A percentile compares a stretch with the other conserved stretches of the same genome.
Conservation (phyloP, 1,140 invertebrate species). For the Nebria ingens region DNA sequence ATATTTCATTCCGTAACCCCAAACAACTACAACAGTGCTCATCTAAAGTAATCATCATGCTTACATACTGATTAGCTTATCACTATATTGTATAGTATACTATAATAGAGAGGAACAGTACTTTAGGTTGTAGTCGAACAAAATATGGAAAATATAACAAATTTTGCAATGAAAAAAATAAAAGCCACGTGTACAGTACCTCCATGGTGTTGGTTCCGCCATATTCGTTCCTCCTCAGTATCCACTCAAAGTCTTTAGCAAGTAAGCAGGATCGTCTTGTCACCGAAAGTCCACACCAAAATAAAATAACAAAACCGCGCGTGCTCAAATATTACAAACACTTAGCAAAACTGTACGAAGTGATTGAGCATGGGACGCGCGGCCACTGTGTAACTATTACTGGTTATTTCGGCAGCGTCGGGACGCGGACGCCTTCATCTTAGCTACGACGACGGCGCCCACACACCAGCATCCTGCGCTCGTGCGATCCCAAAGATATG, state of each 20-base stretch:
- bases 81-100: neutral
- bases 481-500: neutral
- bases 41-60: neutral
- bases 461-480: neutral
- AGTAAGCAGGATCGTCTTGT: no score
- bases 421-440: no score
- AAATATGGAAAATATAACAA: neutral
- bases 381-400: neutral
- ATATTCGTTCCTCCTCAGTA: no score
- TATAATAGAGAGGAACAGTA: neutral
- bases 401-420: neutral
- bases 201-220: neutral
- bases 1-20: neutral
- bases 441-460: no score
- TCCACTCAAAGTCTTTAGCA: no score
- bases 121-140: neutral
- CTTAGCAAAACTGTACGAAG: neutral
- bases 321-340: neutral
- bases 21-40: neutral
- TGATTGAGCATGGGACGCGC: neutral
- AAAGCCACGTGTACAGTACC: neutral
- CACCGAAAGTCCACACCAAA: no score
- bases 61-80: neutral
- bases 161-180: neutral
- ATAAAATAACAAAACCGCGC: neutral